Base-by-base conservation (phyloP, 2,113 vertebrate genomes). In the Mola mola region DNA sequence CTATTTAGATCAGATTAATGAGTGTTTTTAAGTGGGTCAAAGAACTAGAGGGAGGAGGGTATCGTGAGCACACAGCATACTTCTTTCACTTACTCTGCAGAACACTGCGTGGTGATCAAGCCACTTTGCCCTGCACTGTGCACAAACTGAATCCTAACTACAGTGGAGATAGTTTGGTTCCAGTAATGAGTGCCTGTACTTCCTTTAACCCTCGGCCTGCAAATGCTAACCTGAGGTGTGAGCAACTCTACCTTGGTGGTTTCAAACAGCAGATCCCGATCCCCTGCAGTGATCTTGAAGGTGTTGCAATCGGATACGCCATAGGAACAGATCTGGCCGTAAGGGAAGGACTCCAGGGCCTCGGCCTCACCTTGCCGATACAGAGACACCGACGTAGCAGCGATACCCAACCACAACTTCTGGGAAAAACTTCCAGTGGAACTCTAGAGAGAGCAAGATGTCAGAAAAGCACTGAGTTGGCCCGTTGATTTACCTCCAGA, bases 321-420 rank as follows among this genome's bases (percentile, higher is more conserved):
- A 2, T 96, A 97, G 58, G 95, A 94, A 75, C 94, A 94, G 87
- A 98, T 96, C 67, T 93, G 93, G 37, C 93, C 87, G 0, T 96
- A 96, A 63, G 93, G 93, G 75, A 97, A 93, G 26, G 87, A 94
- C 87, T 97, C 95, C 77, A 96, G 79, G 17, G 95, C 93, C 58
- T 98, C 95, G 0, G 93, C 91, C 65, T 96, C 95, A 4, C 95
- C 95, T 0, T 94, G 94, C 42, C 92, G 93, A 83, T 95, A 98
- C 50, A 97, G 89, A 13, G 94, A 95, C 60, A 96, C 92, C 0
- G 93, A 93, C 52, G 94, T 92, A 67, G 95, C 94, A 2, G 94
- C 94, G 5, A 97, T 89, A 24, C 93, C 92, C 88, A 98, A 79
- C 93, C 94, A 97, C 57, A 96, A 84, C 62, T 90, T 95, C 90